Evolutionary conservation across 2,113 vertebrate genomes (phyloP).

Genomic region (Pseudolaguvia tuberculata): DNA sequence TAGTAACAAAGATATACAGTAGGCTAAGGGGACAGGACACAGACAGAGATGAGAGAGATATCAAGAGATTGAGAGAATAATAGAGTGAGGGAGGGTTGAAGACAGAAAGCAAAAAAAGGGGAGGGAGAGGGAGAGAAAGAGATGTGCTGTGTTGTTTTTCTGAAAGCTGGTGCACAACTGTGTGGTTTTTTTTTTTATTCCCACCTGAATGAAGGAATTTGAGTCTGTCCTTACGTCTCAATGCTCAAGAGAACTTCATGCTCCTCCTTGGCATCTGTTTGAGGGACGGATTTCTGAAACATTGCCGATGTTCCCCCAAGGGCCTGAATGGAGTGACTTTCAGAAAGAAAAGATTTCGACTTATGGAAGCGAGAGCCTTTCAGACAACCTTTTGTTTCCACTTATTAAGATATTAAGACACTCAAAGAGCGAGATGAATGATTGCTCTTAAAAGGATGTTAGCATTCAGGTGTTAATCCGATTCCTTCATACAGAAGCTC

Average conservation of each 20-base stretch:
- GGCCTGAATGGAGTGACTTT: constrained; percentile 35
- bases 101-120: too few relatives aligned
- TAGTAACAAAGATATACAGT: too few relatives aligned
- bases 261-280: constrained; percentile 60
- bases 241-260: constrained; percentile 53
- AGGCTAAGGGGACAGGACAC: too few relatives aligned
- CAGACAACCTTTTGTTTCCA: constrained; percentile 26
- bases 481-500: neutral
- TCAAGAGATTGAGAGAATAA: too few relatives aligned
- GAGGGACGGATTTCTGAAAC: constrained; percentile 52
- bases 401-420: neutral
- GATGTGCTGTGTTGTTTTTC: constrained; percentile 1
- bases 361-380: constrained; percentile 13
- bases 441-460: constrained; percentile 1
- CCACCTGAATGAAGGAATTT: constrained; percentile 28
- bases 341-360: constrained; percentile 29
- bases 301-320: constrained; percentile 40
- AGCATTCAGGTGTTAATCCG: constrained; percentile 12
- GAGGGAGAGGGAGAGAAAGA: neutral
- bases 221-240: constrained; percentile 17
- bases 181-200: neutral
- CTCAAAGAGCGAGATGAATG: constrained; percentile 9
- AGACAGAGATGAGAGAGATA: too few relatives aligned
- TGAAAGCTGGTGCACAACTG: neutral
- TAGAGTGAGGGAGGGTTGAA: too few relatives aligned